Evolutionary conservation across 2,113 vertebrate species (phyloP), one percentile per base, ranked within the genome.

Genomic region (Pterocles burchelli): DNA sequence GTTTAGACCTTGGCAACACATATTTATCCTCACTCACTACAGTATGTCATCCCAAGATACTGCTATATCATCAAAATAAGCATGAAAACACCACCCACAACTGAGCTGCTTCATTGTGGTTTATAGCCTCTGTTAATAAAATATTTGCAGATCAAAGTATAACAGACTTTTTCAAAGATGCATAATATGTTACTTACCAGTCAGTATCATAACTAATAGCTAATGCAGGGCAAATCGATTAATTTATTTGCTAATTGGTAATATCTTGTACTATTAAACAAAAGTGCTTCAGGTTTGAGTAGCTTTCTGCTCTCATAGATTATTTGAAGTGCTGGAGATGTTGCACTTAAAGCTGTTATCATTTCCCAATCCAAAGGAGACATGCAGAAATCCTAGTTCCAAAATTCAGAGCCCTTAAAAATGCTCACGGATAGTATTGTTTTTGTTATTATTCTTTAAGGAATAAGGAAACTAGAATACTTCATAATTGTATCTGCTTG

Each of bases 1-100:
- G 97, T 98, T 98, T 98, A 98, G 97, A 98, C 98, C 97, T 98
- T 98, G 98, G 98, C 98, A 98, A 94, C 67, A 95, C 41, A 88
- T 46, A 98, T 63, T 97, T 96, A 95, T 97, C 96, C 92, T 97
- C 97, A 96, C 92, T 97, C 92, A 97, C 97, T 98, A 94, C 88
- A 97, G 98, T 98, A 97, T 93, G 85, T 94, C 96, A 97, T 96
- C 95, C 89, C 90, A 95, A 92, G 75, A 97, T 94, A 96, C 68
- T 92, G 57, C 86, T 87, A 57, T 73, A 89, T 95, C 95, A 97
- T 73, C 96, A 88, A 94, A 97, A 95, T 94, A 96, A 95, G 78
- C 89, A 97, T 75, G 65, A 96, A 93, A 90, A 77, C 95, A 85
- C 41, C 92, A 96, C 88, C 88, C 95, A 92, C 79, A 85, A 91